Percentiles rank a stretch among this genome's conserved stretches.
Conservation (phyloP, 1,140 invertebrate genomes). For the Lamellibrachia luymesi region DNA sequence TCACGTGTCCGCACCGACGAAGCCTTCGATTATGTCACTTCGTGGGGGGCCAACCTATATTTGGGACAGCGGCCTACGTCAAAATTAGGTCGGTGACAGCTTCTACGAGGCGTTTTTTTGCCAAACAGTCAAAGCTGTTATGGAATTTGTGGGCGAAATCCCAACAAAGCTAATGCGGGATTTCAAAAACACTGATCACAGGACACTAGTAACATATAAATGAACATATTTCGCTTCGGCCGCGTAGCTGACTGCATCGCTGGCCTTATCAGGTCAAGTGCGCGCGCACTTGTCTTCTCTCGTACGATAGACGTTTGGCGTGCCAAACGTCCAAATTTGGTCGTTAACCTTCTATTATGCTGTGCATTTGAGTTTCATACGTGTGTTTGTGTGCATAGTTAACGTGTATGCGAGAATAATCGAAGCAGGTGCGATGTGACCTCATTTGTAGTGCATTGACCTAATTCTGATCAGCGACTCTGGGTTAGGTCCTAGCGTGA, state of each 20-base stretch:
- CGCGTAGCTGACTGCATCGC: not conserved
- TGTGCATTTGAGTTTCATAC: not conserved
- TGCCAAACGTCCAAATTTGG: not conserved
- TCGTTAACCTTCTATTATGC: not conserved
- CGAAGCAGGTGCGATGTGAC: not conserved
- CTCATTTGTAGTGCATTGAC: not conserved
- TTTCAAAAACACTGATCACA: not conserved
- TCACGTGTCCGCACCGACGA: conserved; percentile 2
- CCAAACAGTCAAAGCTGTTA: not conserved
- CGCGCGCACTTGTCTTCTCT: conserved; percentile 2
- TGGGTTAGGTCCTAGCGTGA: not conserved
- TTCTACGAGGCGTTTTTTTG: not conserved
- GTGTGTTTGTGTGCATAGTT: not conserved
- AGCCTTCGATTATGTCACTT: not conserved
- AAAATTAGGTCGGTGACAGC: not conserved
- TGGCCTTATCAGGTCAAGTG: not conserved
- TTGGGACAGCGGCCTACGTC: not conserved
- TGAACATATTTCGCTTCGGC: not conserved
- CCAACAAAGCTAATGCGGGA: not conserved
- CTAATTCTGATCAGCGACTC: not conserved
- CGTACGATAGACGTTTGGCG: not conserved
- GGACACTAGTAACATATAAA: not conserved
- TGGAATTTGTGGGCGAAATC: not conserved
- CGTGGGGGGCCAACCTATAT: conserved; percentile 2
- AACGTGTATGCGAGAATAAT: not conserved